These are phyloP conservation scores for Ceratina australensis DNA, from an alignment of 1,140 invertebrate species.

Conservation along the genomic window DNA sequence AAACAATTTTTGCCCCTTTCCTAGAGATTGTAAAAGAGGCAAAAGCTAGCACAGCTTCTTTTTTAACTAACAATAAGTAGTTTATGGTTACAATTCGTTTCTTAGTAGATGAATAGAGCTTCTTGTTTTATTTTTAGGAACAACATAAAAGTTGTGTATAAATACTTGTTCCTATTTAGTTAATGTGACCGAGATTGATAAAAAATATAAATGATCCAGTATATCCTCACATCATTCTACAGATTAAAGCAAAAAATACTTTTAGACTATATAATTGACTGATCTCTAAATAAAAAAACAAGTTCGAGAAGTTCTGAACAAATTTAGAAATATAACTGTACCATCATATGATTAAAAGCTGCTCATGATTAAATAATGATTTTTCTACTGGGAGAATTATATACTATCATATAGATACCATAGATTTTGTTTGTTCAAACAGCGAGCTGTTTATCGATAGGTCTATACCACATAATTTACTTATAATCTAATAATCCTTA, in stretches of 20 bases:
- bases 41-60: neutral
- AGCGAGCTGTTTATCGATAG: constrained; percentile 31
- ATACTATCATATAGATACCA: constrained; percentile 30
- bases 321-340: constrained; percentile 17
- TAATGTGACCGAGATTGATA: constrained; percentile 5
- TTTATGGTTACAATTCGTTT: neutral
- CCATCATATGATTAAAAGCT: constrained; percentile 32
- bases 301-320: constrained; percentile 13
- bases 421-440: constrained; percentile 49
- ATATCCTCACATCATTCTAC: constrained; percentile 29
- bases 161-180: neutral
- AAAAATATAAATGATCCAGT: constrained; percentile 31
- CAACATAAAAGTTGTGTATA: neutral
- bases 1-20: neutral
- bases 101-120: no score
- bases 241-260: neutral
- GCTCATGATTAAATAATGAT: constrained; percentile 45
- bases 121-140: neutral
- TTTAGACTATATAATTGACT: neutral
- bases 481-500: constrained; percentile 44
- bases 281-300: neutral
- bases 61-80: constrained; percentile 16
- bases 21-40: neutral
- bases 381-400: constrained; percentile 29
- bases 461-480: constrained; percentile 57